Evolutionary conservation across 2,888 invertebrate species (phyloP), one percentile per base, ranked within the genome.

Genomic region (Cheiracanthium punctorium): DNA sequence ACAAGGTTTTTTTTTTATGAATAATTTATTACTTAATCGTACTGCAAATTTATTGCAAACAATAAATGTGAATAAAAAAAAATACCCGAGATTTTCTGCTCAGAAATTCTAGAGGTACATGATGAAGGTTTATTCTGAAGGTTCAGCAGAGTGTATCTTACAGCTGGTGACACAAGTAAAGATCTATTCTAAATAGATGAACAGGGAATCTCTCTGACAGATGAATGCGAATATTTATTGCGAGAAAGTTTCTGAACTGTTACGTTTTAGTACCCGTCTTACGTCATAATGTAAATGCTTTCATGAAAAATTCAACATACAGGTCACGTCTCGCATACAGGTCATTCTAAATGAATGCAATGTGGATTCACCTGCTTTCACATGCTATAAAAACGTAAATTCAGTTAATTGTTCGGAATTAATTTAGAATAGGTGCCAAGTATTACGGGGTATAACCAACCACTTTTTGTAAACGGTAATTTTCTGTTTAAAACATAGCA

Each of bases 31-130:
- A 20, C 24, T 43, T 65, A 41, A 67, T 69, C 71, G 20, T 24
- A 37, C 52, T 74, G 74, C 52, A 69, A 81, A 81, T 79, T 52
- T 52, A 52, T 69, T 37, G 30, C 28, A 30, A 76, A 28, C 37
- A 64, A 80, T 73, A n/a, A 74, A 69, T 48, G 74, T 74, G 73
- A 72, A 65, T 80, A 67, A 28, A 28, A 72, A 72, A 65, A 64
- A 58, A 58, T 29, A n/a, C n/a, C 28, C 64, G 29, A 30, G 24
- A 32, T 67, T 17, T 30, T 74, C 28, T 24, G 58, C 20, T 58
- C 58, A 24, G 58, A 17, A 20, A 24, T 58, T 58, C 12, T 24
- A 58, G 4, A 20, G 4, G 58, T 5, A 58, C 1, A 48, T 4
- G 24, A 12, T 58, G 1, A 20, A 24, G 24, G 30, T 30, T 69